Evolutionary conservation across 2,797 vertebrate genomes (phyloP).

Genomic region (Pyrocephalus nanus): DNA sequence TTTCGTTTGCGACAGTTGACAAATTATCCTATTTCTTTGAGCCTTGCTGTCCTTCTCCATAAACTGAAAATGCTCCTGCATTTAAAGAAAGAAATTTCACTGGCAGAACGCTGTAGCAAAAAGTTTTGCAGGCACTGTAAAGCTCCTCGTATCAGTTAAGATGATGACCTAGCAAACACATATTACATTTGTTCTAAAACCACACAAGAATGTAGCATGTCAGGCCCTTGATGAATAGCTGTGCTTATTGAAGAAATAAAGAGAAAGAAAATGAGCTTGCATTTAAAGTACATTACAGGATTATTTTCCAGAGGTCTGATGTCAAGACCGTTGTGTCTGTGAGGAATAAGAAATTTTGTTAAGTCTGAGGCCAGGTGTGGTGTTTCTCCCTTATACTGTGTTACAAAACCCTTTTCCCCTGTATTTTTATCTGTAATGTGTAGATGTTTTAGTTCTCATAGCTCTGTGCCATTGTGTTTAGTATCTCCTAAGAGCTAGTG

Average conservation of each 20-base stretch:
- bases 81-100: neutral
- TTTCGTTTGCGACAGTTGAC: neutral
- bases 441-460: neutral
- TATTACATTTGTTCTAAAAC: neutral
- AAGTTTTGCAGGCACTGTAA: neutral
- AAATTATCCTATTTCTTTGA: neutral
- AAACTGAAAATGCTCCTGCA: neutral
- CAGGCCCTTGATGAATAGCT: neutral
- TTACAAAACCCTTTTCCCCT: rapidly evolving
- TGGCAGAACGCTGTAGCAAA: neutral
- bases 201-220: neutral
- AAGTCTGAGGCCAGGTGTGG: neutral
- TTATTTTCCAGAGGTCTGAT: neutral
- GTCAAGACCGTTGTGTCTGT: neutral
- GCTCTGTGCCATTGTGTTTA: neutral
- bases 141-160: neutral
- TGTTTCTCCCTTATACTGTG: neutral
- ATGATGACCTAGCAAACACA: neutral
- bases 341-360: neutral
- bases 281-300: neutral
- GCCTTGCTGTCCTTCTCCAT: neutral
- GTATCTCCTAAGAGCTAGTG: neutral
- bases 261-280: neutral
- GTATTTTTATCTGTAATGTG: neutral
- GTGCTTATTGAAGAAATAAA: neutral